These are phyloP conservation scores for Atherix ibis DNA, from an alignment of 2,888 invertebrate genomes.

Conservation along the genomic window DNA sequence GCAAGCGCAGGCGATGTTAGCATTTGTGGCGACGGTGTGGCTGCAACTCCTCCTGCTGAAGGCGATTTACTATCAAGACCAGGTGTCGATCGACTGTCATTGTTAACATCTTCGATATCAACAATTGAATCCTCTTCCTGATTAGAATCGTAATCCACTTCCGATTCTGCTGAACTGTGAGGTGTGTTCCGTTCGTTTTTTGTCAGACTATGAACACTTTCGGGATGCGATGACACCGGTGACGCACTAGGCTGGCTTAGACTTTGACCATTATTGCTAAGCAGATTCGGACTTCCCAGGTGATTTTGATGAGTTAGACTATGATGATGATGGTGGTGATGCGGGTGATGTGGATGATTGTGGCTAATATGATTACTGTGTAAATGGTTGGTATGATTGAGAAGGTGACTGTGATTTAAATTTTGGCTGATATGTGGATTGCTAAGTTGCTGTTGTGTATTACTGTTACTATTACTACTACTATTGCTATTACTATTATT, in stretches of 20 bases:
- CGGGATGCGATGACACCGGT: conserved; percentile 13
- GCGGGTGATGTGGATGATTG: conserved; percentile 8
- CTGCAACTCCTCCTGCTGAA: conserved; percentile 19
- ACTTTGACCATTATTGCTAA: conserved; percentile 4
- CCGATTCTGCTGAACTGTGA: conserved; percentile 31
- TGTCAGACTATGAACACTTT: conserved; percentile 17
- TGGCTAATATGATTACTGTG: conserved; percentile 8
- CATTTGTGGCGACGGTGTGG: conserved; percentile 18
- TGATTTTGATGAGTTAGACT: conserved; percentile 12
- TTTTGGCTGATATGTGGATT: conserved; percentile 10
- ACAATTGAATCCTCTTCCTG: conserved; percentile 47
- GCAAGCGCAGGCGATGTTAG: conserved; percentile 27
- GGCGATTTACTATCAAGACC: conserved; percentile 29
- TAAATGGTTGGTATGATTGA: conserved; percentile 7
- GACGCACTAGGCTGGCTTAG: conserved; percentile 7
- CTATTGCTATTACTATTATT: conserved; percentile 6
- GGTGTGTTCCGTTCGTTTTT: conserved; percentile 32
- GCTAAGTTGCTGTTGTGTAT: conserved; percentile 6
- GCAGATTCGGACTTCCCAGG: too few relatives aligned
- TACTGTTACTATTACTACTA: conserved; percentile 1
- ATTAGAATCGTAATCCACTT: conserved; percentile 30
- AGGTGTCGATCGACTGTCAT: conserved; percentile 35
- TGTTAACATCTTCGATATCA: conserved; percentile 63
- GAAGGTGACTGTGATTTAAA: conserved; percentile 9
- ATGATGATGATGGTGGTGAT: conserved; percentile 9